A percentile compares a stretch with the other conserved stretches of the same genome.
Conservation (phyloP, 2,888 invertebrate species). For the Patella depressa region DNA sequence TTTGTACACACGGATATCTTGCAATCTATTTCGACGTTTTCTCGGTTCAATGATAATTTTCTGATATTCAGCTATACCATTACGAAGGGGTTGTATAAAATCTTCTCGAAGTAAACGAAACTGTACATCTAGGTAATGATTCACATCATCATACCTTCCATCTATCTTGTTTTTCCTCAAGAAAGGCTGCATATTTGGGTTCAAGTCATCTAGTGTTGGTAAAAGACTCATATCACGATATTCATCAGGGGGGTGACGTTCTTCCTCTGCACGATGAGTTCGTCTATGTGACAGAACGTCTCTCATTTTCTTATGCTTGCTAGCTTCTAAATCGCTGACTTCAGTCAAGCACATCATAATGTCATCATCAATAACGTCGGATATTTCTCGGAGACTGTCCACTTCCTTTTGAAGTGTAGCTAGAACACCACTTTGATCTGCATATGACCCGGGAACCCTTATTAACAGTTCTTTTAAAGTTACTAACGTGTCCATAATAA, state of each 20-base stretch:
- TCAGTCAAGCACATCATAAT: background rate
- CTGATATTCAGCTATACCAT: slow-evolving; percentile 76
- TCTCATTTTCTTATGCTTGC: background rate
- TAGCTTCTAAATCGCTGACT: background rate
- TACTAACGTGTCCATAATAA: background rate
- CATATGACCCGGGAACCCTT: background rate
- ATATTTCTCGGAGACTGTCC: background rate
- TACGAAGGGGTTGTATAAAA: slow-evolving; percentile 80
- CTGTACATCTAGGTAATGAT: slow-evolving; percentile 83
- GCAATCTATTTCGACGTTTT: background rate
- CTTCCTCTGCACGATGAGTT: background rate
- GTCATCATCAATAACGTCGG: background rate
- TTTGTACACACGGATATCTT: slow-evolving; percentile 45
- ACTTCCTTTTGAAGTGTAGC: background rate
- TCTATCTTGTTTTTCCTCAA: slow-evolving; percentile 76
- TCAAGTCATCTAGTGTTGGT: slow-evolving; percentile 59
- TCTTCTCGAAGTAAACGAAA: slow-evolving; percentile 84
- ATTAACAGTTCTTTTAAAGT: background rate
- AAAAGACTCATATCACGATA: slow-evolving; percentile 49
- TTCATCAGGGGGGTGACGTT: slow-evolving; percentile 68
- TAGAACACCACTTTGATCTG: background rate
- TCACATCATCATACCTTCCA: slow-evolving; percentile 77
- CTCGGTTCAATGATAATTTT: slow-evolving; percentile 45
- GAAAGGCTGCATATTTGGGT: slow-evolving; percentile 65
- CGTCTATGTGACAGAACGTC: background rate